A percentile compares a stretch with the other conserved stretches of the same genome.
Conservation (phyloP, 1,140 invertebrate genomes). For the Wasmannia auropunctata region DNA sequence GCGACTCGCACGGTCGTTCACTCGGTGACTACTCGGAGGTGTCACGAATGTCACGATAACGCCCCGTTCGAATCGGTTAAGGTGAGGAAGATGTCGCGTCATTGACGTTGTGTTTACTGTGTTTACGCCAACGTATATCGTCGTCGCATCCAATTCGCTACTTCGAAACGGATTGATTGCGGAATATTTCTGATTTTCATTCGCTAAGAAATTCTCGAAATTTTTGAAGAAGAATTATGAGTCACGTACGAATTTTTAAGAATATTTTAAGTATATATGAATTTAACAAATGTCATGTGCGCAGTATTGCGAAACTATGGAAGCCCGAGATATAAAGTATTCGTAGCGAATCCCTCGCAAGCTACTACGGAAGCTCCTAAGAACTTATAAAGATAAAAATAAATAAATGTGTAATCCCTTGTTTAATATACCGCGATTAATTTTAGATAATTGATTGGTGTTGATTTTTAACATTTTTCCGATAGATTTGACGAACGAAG, state of each 20-base stretch:
- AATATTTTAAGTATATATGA: neutral
- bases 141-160: neutral
- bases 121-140: neutral
- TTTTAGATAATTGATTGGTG: neutral
- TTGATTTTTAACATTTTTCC: neutral
- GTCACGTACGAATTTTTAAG: neutral
- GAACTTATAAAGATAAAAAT: neutral
- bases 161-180: neutral
- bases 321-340: neutral
- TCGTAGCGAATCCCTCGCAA: neutral
- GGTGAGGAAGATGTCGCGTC: conserved; percentile 16
- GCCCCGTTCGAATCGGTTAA: neutral
- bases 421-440: neutral
- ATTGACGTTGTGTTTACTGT: neutral
- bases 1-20: neutral
- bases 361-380: neutral
- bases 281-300: neutral
- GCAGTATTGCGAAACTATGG: neutral
- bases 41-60: neutral
- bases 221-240: neutral
- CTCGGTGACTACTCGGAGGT: neutral
- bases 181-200: neutral
- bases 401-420: neutral
- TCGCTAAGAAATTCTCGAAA: neutral
- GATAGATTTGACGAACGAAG: conserved; percentile 20